Evolutionary conservation across 2,113 vertebrate genomes (phyloP), one percentile per base, ranked within the genome.

Genomic region (Zootoca vivipara): DNA sequence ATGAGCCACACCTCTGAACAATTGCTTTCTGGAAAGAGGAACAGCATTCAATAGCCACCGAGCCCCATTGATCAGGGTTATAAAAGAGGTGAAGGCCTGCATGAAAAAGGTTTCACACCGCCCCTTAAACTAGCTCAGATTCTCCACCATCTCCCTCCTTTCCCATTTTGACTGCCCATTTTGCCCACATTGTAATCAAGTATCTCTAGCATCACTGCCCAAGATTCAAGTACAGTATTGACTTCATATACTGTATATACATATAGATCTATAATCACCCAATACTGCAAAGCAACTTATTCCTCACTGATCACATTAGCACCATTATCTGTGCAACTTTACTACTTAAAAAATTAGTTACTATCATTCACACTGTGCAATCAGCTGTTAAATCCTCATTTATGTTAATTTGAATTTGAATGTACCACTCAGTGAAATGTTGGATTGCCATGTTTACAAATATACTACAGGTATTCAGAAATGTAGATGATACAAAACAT

Each of bases 401-500:
- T 95, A 94, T 96, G 96, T 95, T 96, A 83, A 97, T 97, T 96
- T 96, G 95, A 90, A 96, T 88, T 89, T 84, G 95, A 97, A 96
- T 96, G 95, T 89, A 92, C 93, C 2, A 94, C 92, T 93, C 93
- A 1, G 91, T 93, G 91, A 96, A 96, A 95, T 91, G 95, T 92
- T 94, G 92, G 96, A 96, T 96, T 96, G 96, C 96, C 96, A 96
- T 97, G 96, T 97, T 97, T 97, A 97, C 97, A 97, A 97, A 97
- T 96, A 96, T 90, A 94, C 94, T 94, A 93, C 96, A 97, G 97
- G 96, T 97, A 96, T 96, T 97, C 96, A 93, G 96, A 96, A 96
- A 96, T 96, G 89, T 93, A 93, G 96, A 94, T 90, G 95, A 95
- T 92, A 92, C 94, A 90, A 94, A 95, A 93, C 94, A 94, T 93